These are phyloP conservation scores for Pogonocherus hispidulus DNA, from an alignment of 2,888 invertebrate species.

Conservation along the genomic window DNA sequence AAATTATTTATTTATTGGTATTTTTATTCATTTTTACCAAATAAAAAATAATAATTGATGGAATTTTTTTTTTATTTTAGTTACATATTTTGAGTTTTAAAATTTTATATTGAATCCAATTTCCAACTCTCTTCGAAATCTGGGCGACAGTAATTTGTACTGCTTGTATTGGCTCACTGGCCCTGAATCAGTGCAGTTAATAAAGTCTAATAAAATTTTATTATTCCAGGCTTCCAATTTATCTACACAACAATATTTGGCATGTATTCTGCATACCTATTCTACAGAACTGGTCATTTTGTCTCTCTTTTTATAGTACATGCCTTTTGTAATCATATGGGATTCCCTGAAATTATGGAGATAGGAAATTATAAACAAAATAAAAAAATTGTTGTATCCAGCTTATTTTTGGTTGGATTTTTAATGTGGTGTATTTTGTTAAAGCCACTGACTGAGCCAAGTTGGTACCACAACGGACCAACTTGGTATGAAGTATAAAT, in stretches of 20 bases:
- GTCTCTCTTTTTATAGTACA: slow-evolving; percentile 90
- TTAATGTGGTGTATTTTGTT: slow-evolving; percentile 83
- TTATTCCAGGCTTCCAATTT: slow-evolving; percentile 84
- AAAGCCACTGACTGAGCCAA: slow-evolving; percentile 81
- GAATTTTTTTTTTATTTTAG: no score
- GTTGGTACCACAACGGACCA: slow-evolving; percentile 61
- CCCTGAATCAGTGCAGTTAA: no score
- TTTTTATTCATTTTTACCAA: no score
- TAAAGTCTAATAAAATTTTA: slow-evolving; percentile 33
- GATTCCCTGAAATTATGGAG: slow-evolving; percentile 90
- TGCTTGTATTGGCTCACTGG: no score
- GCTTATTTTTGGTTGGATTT: slow-evolving; percentile 82
- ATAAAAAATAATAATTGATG: no score
- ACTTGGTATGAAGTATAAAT: slow-evolving; percentile 46
- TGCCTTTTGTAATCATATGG: slow-evolving; percentile 97
- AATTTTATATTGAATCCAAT: no score
- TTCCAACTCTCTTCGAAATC: no score
- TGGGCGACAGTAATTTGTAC: no score
- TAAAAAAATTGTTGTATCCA: slow-evolving; percentile 75
- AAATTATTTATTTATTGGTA: no score
- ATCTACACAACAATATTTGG: slow-evolving; percentile 94
- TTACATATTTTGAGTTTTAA: no score
- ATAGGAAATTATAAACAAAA: slow-evolving; percentile 72
- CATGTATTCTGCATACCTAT: slow-evolving; percentile 93
- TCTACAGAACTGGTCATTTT: slow-evolving; percentile 91